Evolutionary conservation across 1,140 invertebrate genomes (phyloP).

Genomic region (Dysdera silvatica): DNA sequence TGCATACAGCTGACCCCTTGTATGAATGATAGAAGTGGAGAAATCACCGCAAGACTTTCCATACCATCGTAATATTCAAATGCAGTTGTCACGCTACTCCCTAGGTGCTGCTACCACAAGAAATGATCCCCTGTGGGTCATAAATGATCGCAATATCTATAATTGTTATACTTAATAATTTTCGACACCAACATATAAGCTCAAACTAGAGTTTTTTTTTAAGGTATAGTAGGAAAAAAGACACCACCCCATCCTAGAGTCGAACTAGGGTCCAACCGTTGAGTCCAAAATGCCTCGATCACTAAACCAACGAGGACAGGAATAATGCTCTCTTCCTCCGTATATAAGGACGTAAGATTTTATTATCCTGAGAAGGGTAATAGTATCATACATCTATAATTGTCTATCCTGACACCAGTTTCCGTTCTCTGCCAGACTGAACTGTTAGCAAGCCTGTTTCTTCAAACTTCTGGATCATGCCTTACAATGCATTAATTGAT

Average conservation of each 20-base stretch:
- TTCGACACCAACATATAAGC: no score
- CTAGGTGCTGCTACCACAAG: background rate
- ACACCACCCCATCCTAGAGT: no score
- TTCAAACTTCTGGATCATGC: background rate
- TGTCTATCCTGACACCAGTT: background rate
- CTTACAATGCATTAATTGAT: background rate
- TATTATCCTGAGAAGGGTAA: no score
- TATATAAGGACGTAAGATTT: no score
- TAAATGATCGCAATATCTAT: background rate
- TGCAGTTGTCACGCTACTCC: background rate
- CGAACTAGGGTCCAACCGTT: no score
- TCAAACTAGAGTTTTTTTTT: no score
- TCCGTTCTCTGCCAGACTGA: background rate
- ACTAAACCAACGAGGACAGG: no score
- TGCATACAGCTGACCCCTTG: slow-evolving; percentile 4
- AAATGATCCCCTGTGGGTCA: background rate
- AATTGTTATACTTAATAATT: no score
- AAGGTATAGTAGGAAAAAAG: no score
- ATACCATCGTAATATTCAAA: background rate
- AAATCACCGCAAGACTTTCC: slow-evolving; percentile 2
- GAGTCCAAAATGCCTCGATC: no score
- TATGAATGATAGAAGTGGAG: slow-evolving; percentile 8
- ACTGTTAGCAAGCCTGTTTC: background rate
- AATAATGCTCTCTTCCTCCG: no score
- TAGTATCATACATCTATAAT: no score